These are phyloP conservation scores for Avahi laniger DNA, from an alignment of 2,797 vertebrate genomes.

Conservation along the genomic window DNA sequence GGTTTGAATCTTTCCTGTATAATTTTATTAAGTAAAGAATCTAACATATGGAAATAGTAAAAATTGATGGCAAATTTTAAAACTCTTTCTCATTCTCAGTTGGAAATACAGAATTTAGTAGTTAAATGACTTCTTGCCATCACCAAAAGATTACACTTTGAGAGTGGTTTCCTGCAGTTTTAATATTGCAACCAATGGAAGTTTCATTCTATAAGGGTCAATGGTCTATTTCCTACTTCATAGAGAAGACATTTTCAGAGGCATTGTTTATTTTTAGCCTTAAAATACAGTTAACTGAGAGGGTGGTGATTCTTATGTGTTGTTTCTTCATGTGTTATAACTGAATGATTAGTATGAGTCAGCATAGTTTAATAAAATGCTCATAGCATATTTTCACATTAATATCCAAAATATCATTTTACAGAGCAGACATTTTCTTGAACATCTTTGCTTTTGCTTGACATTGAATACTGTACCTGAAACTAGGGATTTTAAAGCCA, in stretches of 20 bases:
- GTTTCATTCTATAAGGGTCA: background rate
- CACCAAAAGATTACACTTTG: background rate
- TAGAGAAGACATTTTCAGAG: slow-evolving; percentile 18
- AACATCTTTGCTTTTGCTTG: slow-evolving; percentile 19
- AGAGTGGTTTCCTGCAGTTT: background rate
- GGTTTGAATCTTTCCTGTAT: background rate
- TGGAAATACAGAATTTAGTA: background rate
- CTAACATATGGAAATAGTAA: background rate
- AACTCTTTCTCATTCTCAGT: background rate
- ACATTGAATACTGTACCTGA: background rate
- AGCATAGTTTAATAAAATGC: slow-evolving; percentile 47
- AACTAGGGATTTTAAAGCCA: slow-evolving; percentile 38
- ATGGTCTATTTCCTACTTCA: background rate
- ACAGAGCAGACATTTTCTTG: background rate
- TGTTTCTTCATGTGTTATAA: background rate
- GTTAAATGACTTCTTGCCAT: background rate
- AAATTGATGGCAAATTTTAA: background rate
- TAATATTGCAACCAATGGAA: background rate
- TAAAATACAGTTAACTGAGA: background rate
- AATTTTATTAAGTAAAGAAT: background rate
- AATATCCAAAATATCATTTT: background rate
- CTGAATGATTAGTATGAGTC: background rate
- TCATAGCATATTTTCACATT: slow-evolving; percentile 37
- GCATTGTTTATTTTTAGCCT: background rate
- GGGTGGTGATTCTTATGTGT: background rate